phyloP scores from a whole-genome alignment of 2,888 invertebrate species.

The Acanthoscelides obtectus region DNA sequence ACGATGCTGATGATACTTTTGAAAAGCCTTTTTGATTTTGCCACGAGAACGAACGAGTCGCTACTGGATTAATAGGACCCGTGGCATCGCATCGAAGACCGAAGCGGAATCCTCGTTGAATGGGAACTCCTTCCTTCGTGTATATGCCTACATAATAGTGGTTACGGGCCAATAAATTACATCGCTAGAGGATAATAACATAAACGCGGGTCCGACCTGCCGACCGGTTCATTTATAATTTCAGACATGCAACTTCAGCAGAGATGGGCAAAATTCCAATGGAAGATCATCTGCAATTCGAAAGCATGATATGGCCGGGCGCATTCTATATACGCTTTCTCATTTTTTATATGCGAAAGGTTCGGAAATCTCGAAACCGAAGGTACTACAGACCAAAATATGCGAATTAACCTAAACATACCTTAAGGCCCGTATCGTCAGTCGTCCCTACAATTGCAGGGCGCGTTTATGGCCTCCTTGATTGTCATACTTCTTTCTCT shows the following conservation, averaged over 20 bases:
- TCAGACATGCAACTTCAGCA: background rate
- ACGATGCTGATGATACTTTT: no score
- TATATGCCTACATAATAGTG: conserved; percentile 1
- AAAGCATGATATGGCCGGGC: no score
- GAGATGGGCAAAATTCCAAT: background rate
- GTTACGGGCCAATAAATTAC: conserved; percentile 5
- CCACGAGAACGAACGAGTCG: background rate
- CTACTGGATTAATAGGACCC: background rate
- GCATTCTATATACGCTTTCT: no score
- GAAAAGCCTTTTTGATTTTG: no score
- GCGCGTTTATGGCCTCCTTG: no score
- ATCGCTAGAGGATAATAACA: background rate
- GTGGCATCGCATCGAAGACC: background rate
- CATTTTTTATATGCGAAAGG: no score
- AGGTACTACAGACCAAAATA: no score
- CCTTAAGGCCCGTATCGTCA: no score
- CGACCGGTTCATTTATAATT: background rate
- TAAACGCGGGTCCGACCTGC: background rate
- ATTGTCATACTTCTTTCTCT: no score
- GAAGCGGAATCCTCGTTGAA: background rate
- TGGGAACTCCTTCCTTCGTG: conserved; percentile 4
- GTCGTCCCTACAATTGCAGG: no score
- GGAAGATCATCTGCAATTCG: background rate
- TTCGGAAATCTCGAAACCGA: no score
- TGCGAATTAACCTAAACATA: no score